Percentiles rank a stretch among this genome's conserved stretches.
Conservation (phyloP, 2,888 invertebrate genomes). For the Ctena decussata region DNA sequence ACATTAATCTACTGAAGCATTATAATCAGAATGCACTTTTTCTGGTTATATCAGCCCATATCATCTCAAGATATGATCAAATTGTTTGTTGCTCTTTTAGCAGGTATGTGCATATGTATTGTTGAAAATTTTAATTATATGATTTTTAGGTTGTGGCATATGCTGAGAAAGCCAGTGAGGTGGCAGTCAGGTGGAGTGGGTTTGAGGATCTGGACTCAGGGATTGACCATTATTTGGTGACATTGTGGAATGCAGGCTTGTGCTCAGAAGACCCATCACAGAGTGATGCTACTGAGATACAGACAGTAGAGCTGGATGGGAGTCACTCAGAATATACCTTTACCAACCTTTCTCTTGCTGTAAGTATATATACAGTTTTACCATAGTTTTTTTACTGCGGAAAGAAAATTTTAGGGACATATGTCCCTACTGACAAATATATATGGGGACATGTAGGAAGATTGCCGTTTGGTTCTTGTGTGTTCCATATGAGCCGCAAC, state of each 20-base stretch:
- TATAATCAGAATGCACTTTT: no score
- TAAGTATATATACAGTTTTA: no score
- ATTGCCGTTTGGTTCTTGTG: no score
- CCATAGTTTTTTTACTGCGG: no score
- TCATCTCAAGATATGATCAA: no score
- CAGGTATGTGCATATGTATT: no score
- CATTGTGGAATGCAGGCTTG: slow-evolving; percentile 54
- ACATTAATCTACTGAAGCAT: no score
- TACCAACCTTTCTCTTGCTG: slow-evolving; percentile 43
- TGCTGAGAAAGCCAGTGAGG: slow-evolving; percentile 20
- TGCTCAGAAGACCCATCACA: background rate
- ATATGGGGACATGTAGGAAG: no score
- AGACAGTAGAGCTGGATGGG: slow-evolving; percentile 36
- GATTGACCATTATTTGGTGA: slow-evolving; percentile 43
- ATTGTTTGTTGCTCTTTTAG: background rate
- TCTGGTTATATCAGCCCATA: no score
- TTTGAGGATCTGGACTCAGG: slow-evolving; percentile 63
- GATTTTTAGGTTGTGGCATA: slow-evolving; percentile 58
- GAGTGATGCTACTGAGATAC: background rate
- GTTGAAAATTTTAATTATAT: background rate
- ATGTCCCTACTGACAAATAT: no score
- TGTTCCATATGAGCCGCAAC: no score
- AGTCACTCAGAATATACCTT: slow-evolving; percentile 53
- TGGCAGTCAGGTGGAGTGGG: slow-evolving; percentile 58
- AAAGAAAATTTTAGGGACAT: no score